Evolutionary conservation across 2,113 vertebrate species (phyloP).

Genomic region (Hemiscyllium ocellatum): DNA sequence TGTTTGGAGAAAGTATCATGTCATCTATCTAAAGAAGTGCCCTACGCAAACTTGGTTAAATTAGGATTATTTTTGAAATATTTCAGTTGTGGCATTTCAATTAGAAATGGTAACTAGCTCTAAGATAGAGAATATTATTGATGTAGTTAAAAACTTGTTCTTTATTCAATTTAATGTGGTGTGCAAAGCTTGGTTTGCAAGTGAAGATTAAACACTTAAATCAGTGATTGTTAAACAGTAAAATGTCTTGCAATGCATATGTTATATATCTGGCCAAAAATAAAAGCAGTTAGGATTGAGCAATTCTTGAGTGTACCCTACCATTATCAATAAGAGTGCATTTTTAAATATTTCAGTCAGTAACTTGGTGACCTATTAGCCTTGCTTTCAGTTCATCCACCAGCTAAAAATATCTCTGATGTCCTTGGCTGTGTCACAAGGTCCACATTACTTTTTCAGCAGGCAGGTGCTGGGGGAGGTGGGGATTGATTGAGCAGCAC

Average conservation of each 20-base stretch:
- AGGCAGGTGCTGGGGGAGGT: background rate
- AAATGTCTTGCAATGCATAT: background rate
- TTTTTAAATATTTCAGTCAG: background rate
- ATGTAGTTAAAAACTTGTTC: background rate
- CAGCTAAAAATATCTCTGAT: background rate
- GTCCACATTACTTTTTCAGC: background rate
- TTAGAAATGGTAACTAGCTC: background rate
- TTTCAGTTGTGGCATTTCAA: background rate
- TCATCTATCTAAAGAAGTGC: background rate
- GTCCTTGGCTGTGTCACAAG: background rate
- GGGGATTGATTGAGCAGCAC: background rate
- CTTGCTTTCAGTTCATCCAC: slow-evolving; percentile 22
- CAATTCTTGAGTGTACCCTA: background rate
- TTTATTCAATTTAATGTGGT: background rate
- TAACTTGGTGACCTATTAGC: background rate
- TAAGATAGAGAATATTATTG: background rate
- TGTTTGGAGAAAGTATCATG: background rate
- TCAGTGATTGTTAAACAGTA: background rate
- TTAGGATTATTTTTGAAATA: background rate
- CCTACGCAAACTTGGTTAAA: background rate
- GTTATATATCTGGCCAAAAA: background rate
- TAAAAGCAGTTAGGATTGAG: background rate
- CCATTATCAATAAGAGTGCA: background rate
- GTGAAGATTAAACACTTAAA: background rate
- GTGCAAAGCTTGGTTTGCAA: background rate